Evolutionary conservation across 2,888 invertebrate genomes (phyloP), one percentile per base, ranked within the genome.

Genomic region (Carabus problematicus): DNA sequence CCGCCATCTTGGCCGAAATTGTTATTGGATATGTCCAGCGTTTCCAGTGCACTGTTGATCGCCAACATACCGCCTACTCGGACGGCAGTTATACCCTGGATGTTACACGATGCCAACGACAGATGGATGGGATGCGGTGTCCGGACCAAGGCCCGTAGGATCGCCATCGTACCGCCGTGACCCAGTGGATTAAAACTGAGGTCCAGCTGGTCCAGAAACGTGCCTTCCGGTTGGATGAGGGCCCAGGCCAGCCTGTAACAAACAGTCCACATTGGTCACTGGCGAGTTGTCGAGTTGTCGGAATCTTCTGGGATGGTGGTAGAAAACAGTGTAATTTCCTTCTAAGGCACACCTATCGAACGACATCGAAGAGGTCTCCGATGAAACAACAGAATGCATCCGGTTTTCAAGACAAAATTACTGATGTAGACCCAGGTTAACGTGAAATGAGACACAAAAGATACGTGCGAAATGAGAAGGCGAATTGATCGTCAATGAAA

Each of bases 161-260:
- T 84, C 73, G 84, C 86, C 71, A 86, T 85, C 0, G 85, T 85
- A 59, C 89, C 89, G 8, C 84, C 82, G 49, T 87, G 81, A 1
- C 85, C 83, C 79, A 90, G 81, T 7, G 87, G 87, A 76, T 90
- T 90, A 69, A 89, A 77, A 72, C 87, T 84, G 71, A 90, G 81
- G 82, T 89, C 84, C 42, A 86, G 73, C 42, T 75, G 74, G 41
- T 75, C 76, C 42, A 85, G 71, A 6, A 77, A 76, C 62, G 79
- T 77, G n/a, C 79, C 81, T 75, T 79, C 77, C 1, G 78, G 76
- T 7, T 79, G 79, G 6, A 66, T 8, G 1, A 66, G 29, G 1
- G 47, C 19, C 58, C 66, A 66, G 6, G 39, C 66, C 11, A 66
- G 70, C 3, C 73, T 72, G 3, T 43, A 49, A 45, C 16, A 54